Percentiles rank a stretch among this genome's conserved stretches.
phyloP scores from a whole-genome alignment of 2,113 vertebrate genomes.

The Saimiri boliviensis region DNA sequence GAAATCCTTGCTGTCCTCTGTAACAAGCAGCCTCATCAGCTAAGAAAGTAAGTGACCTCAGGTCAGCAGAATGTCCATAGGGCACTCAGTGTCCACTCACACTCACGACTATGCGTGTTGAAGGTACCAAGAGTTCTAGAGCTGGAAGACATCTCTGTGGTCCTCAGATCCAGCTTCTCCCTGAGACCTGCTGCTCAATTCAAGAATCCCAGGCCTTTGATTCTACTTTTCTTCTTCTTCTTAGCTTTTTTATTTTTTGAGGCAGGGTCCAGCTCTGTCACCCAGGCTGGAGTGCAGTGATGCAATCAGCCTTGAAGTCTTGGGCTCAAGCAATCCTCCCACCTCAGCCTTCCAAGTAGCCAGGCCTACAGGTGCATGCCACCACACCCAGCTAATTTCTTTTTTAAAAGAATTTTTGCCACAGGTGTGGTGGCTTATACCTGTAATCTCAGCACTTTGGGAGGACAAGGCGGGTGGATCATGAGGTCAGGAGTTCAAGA shows the following conservation, averaged over 20 bases:
- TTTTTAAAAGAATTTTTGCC: no score
- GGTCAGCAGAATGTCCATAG: accelerated
- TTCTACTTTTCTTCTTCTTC: neutral
- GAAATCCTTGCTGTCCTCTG: neutral
- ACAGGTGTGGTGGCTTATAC: no score
- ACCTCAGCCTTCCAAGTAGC: no score
- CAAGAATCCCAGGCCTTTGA: neutral
- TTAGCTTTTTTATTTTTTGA: neutral
- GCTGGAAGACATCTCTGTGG: neutral
- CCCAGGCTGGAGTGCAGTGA: no score
- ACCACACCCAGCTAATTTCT: no score
- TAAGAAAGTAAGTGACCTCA: neutral
- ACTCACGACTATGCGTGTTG: neutral
- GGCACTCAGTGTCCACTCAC: neutral
- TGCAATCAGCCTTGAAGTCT: no score
- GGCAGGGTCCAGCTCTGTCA: no score
- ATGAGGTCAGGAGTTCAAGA: no score
- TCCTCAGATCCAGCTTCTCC: neutral
- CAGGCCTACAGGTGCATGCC: no score
- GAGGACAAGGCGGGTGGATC: no score
- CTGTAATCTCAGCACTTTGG: no score
- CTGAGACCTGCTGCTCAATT: neutral
- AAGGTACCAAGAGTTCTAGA: neutral
- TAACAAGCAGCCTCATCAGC: neutral
- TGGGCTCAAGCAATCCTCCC: no score